Evolutionary conservation across 2,113 vertebrate species (phyloP).

Genomic region (Cyanoramphus novaezelandiae): DNA sequence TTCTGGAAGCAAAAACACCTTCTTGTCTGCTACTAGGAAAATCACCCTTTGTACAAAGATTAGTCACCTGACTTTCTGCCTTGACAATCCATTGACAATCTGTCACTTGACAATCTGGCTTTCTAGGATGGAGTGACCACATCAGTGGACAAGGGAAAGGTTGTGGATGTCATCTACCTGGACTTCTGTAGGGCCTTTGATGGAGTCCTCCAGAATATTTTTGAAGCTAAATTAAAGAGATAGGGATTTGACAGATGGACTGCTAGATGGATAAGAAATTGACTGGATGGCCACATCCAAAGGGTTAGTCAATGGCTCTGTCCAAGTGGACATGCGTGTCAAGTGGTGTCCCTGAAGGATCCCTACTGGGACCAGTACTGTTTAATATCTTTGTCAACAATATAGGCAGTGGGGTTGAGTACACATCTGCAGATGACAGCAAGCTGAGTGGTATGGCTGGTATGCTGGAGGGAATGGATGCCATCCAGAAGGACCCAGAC

Average conservation of each 20-base stretch:
- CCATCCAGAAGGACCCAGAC: background rate
- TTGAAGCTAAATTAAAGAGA: background rate
- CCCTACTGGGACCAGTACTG: background rate
- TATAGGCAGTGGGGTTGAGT: background rate
- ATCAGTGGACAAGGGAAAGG: background rate
- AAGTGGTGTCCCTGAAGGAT: background rate
- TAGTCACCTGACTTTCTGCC: background rate
- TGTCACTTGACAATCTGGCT: background rate
- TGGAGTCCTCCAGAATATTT: background rate
- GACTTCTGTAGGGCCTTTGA: background rate
- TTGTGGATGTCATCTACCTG: background rate
- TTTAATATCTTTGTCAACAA: background rate
- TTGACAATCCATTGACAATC: background rate
- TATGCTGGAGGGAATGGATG: background rate
- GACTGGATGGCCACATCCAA: background rate
- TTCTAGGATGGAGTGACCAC: background rate
- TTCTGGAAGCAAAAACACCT: background rate
- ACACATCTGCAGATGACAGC: background rate
- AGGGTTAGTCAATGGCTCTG: background rate
- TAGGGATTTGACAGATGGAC: background rate
- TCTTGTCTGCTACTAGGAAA: background rate
- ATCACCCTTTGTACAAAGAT: background rate
- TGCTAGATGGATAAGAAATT: background rate
- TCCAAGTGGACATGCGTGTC: background rate
- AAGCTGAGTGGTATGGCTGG: background rate